Conservation (phyloP, 2,113 vertebrate genomes). For the Bos javanicus region DNA sequence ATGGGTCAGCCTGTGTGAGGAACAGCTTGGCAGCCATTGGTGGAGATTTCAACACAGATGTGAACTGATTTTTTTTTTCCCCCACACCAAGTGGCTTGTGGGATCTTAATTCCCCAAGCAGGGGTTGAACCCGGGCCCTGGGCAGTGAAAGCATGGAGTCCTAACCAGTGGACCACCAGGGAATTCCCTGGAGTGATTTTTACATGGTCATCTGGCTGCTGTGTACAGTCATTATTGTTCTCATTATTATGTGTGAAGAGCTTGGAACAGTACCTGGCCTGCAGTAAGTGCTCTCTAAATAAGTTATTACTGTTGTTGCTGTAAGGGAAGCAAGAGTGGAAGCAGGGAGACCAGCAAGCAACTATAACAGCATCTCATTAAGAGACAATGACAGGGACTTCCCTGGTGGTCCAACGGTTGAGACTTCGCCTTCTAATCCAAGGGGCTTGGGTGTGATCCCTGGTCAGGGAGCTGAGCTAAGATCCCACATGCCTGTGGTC, state of each 20-base stretch:
- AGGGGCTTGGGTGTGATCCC: neutral
- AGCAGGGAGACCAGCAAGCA: neutral
- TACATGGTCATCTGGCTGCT: neutral
- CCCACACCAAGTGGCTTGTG: neutral
- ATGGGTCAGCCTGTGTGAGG: neutral
- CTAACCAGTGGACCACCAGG: neutral
- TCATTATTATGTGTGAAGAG: neutral
- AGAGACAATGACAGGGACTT: neutral
- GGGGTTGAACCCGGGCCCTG: neutral
- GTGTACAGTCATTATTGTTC: neutral
- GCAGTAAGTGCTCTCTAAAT: neutral
- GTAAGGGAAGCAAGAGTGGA: neutral
- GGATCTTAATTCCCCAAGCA: neutral
- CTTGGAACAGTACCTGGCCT: neutral
- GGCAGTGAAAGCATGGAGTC: neutral
- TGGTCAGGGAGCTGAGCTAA: neutral
- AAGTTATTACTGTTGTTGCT: neutral
- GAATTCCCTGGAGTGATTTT: neutral
- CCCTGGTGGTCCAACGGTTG: neutral
- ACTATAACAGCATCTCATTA: neutral
- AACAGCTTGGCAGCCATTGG: neutral
- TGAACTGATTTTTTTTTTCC: neutral
- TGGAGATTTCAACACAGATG: neutral
- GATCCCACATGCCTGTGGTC: neutral
- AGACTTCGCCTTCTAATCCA: neutral